phyloP scores from a whole-genome alignment of 2,797 vertebrate species.

The Bradypodion pumilum region DNA sequence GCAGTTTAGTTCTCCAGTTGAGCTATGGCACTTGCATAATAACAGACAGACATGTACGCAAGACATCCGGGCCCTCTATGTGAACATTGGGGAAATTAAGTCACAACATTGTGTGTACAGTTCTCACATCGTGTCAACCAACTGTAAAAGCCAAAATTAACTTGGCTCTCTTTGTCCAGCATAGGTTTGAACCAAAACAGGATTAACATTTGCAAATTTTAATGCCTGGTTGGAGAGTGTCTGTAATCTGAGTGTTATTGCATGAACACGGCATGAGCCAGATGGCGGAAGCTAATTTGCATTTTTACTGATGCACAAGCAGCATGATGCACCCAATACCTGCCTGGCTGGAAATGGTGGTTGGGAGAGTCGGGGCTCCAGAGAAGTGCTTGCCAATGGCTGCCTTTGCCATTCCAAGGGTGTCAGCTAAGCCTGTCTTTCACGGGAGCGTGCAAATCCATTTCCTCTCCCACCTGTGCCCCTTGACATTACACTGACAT shows the following conservation, averaged over 20 bases:
- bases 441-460: not conserved
- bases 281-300: slow-evolving; percentile 22
- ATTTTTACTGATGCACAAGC: slow-evolving; percentile 13
- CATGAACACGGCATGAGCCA: not conserved
- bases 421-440: not conserved
- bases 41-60: not conserved
- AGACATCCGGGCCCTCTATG: not conserved
- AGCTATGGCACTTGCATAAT: no score
- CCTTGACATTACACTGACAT: not conserved
- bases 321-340: slow-evolving; percentile 10
- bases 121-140: not conserved
- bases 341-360: slow-evolving; percentile 11
- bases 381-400: not conserved
- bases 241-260: not conserved
- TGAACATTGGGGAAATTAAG: not conserved
- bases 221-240: not conserved
- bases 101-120: not conserved
- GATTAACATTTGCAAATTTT: not conserved
- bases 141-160: not conserved
- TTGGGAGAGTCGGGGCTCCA: not conserved
- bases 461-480: slow-evolving; percentile 7
- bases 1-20: no score
- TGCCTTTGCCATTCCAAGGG: not conserved
- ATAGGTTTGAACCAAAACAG: not conserved
- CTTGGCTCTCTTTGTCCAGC: not conserved